Conservation (phyloP, 2,797 vertebrate genomes). For the Coluber constrictor region DNA sequence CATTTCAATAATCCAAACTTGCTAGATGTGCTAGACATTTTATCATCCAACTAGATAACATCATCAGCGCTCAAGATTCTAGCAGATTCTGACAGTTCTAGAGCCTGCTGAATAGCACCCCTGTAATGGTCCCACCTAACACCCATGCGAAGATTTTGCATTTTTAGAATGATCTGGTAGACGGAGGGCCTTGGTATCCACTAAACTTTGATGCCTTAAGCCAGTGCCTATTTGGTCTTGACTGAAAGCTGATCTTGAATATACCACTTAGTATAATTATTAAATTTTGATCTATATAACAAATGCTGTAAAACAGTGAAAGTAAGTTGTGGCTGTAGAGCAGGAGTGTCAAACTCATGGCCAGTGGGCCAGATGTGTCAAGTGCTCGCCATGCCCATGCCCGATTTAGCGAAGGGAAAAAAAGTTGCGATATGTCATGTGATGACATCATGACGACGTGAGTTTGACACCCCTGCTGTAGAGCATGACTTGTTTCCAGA, state of each 20-base stretch:
- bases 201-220: background rate
- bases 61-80: background rate
- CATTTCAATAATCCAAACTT: background rate
- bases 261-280: background rate
- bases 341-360: background rate
- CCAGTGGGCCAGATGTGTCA: no score
- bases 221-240: background rate
- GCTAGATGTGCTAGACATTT: background rate
- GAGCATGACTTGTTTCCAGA: background rate
- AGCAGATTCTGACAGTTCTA: no score
- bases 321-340: background rate
- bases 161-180: background rate
- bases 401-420: no score
- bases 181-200: background rate
- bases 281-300: background rate
- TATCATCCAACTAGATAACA: background rate
- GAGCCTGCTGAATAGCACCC: no score
- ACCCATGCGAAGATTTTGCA: background rate
- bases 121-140: background rate
- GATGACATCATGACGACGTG: no score
- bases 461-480: background rate
- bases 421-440: no score
- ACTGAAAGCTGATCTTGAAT: background rate
- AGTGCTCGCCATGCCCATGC: accelerated
- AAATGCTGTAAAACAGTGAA: background rate